A percentile compares a stretch with the other conserved stretches of the same genome.
Conservation (phyloP, 2,888 invertebrate genomes). For the Sarcophaga carnaria region DNA sequence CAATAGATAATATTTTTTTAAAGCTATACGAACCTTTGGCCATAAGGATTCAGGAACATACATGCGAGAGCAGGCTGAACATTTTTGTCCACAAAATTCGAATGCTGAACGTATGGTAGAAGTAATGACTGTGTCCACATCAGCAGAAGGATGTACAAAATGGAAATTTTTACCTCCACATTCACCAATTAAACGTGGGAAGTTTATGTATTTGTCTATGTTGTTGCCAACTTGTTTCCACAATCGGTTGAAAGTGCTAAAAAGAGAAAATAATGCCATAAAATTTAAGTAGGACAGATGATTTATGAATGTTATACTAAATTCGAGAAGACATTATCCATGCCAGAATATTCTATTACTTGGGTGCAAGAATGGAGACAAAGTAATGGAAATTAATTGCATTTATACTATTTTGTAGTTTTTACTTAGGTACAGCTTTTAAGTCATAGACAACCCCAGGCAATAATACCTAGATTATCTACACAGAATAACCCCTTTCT, state of each 20-base stretch:
- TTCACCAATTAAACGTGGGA: slow-evolving; percentile 96
- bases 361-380: too few relatives aligned
- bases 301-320: too few relatives aligned
- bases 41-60: slow-evolving; percentile 96
- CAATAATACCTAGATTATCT: too few relatives aligned
- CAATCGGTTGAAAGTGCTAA: slow-evolving; percentile 93
- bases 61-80: slow-evolving; percentile 98
- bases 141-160: slow-evolving; percentile 96
- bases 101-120: slow-evolving; percentile 95
- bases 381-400: too few relatives aligned
- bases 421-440: too few relatives aligned
- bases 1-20: neutral
- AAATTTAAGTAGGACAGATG: too few relatives aligned
- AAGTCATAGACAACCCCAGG: too few relatives aligned
- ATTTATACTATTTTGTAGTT: too few relatives aligned
- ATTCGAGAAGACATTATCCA: too few relatives aligned
- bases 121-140: slow-evolving; percentile 90
- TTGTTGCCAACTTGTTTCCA: slow-evolving; percentile 97
- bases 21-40: slow-evolving; percentile 83
- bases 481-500: too few relatives aligned
- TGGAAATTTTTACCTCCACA: slow-evolving; percentile 99
- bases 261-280: neutral
- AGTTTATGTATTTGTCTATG: slow-evolving; percentile 91
- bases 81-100: slow-evolving; percentile 99
- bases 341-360: too few relatives aligned